Evolutionary conservation across 2,113 vertebrate genomes (phyloP), one percentile per base, ranked within the genome.

Genomic region (Gymnobelideus leadbeateri): DNA sequence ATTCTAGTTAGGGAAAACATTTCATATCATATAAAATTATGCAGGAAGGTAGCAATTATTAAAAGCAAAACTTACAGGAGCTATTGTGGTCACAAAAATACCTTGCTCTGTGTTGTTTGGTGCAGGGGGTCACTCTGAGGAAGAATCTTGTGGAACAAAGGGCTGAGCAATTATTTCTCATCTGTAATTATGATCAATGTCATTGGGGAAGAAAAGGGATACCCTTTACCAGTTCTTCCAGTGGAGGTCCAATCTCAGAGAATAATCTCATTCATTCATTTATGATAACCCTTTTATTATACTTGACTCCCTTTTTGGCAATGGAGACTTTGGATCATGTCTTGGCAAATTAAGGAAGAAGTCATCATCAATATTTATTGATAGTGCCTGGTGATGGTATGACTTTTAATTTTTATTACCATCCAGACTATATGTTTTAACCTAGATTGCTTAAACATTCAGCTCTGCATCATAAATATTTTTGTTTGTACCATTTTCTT

Each of bases 351-450:
- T 95, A 97, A 96, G 96, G 91, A 68, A 68, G 28, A 37, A 37
- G 3, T 37, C 31, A 68, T 37, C 95, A 94, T 93, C 94, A 98
- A 97, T 96, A 98, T 98, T 98, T 98, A 98, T 98, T 98, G 98
- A 98, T 98, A 97, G 97, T 97, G 95, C 95, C 96, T 96, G 61
- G 61, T 23, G 96, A 97, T 97, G 96, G 95, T 92, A 92, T 77
- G 97, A 97, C 97, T 95, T 96, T 97, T 96, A 97, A 98, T 97
- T 98, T 98, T 98, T 98, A 68, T 98, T 98, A 97, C 97, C 97
- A 96, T 98, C 98, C 97, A 96, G 94, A 0, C 97, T 97, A 52
- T 98, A 97, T 98, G 97, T 98, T 95, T 98, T 98, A 98, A 96
- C 94, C 96, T 95, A 94, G 97, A 97, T 98, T 97, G 97, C 97